Evolutionary conservation across 2,113 vertebrate species (phyloP).

Genomic region (Chionomys nivalis): DNA sequence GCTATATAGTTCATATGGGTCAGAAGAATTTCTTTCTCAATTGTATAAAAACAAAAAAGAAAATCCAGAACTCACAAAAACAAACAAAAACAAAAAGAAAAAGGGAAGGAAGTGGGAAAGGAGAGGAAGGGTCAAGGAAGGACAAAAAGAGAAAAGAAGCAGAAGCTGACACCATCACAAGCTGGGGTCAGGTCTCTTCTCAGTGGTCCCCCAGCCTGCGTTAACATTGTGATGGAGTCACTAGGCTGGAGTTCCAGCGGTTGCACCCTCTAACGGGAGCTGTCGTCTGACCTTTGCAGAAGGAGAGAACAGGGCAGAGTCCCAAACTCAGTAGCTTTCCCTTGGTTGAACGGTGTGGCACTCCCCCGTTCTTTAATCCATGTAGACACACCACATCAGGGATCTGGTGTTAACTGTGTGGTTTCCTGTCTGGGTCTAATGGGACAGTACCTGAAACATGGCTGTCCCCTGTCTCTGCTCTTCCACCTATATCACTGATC

Average conservation of each 20-base stretch:
- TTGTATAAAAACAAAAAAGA: not conserved
- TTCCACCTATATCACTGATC: not conserved
- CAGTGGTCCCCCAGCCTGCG: not conserved
- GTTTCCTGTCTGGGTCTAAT: not conserved
- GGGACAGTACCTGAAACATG: not conserved
- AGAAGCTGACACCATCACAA: not conserved
- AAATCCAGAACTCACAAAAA: not conserved
- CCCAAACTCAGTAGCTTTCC: too few species aligned
- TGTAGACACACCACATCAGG: not conserved
- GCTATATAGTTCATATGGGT: not conserved
- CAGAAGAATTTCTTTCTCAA: not conserved
- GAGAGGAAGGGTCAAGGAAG: too few species aligned
- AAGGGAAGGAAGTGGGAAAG: too few species aligned
- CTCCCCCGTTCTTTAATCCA: not conserved
- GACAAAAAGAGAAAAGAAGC: not conserved
- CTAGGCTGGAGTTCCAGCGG: not conserved
- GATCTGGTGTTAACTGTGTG: rapidly evolving
- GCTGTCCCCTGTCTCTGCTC: not conserved
- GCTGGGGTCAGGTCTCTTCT: not conserved
- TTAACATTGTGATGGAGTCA: too few species aligned
- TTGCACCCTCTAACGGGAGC: too few species aligned
- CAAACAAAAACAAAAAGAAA: not conserved
- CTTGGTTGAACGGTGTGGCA: not conserved
- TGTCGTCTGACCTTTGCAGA: too few species aligned
- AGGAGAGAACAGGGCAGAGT: not conserved